Evolutionary conservation across 2,888 invertebrate genomes (phyloP).

Genomic region (Rhogogaster chlorosoma): DNA sequence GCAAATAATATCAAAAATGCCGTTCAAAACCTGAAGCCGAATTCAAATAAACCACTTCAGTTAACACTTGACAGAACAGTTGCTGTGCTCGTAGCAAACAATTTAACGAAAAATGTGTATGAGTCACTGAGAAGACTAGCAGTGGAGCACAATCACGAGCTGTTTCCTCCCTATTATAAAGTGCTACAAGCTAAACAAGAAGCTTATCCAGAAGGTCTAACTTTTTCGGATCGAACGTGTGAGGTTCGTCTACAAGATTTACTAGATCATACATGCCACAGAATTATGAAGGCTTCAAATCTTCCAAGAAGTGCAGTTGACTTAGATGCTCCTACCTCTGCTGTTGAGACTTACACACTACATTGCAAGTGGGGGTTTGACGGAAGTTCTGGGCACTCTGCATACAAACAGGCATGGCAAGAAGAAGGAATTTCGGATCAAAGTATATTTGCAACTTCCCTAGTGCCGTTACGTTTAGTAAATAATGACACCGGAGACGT

Average conservation of each 20-base stretch:
- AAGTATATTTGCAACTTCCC: slow-evolving; percentile 13
- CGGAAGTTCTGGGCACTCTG: slow-evolving; percentile 18
- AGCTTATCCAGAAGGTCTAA: slow-evolving; percentile 17
- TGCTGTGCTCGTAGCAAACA: neutral
- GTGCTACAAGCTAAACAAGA: neutral
- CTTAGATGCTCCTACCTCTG: slow-evolving; percentile 12
- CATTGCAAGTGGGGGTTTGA: slow-evolving; percentile 16
- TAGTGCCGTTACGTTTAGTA: neutral
- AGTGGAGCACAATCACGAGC: neutral
- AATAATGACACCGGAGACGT: slow-evolving; percentile 3
- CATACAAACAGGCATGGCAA: neutral
- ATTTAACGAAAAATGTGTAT: slow-evolving; percentile 2
- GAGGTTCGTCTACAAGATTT: neutral
- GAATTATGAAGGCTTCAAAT: slow-evolving; percentile 1
- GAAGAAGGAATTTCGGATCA: slow-evolving; percentile 4
- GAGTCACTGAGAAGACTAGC: neutral
- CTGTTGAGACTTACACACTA: slow-evolving; percentile 6
- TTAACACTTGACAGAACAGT: slow-evolving; percentile 1
- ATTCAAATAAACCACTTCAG: neutral
- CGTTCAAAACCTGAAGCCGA: slow-evolving; percentile 4
- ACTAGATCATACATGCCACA: slow-evolving; percentile 9
- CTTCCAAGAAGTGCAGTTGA: neutral
- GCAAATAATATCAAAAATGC: neutral
- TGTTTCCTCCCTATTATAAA: slow-evolving; percentile 16
- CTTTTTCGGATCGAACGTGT: neutral